Conservation (phyloP, 2,797 vertebrate species). For the Etheostoma perlongum region DNA sequence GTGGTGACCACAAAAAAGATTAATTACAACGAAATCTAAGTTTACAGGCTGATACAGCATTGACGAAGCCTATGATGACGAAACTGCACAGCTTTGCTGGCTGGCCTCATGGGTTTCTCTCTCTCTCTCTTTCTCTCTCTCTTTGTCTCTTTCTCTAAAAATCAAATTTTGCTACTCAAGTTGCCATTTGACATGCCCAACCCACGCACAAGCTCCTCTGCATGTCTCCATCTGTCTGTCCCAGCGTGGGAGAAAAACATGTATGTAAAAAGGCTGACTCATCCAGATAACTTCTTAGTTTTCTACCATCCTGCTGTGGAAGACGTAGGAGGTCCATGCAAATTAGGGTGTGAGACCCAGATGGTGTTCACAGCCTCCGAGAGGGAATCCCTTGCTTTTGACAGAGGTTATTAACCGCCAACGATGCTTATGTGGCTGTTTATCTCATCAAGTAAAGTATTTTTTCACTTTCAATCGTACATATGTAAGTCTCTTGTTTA, state of each 20-base stretch:
- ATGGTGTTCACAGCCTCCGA: slow-evolving; percentile 32
- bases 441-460: background rate
- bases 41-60: slow-evolving; percentile 7
- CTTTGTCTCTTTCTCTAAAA: slow-evolving; percentile 44
- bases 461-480: slow-evolving; percentile 5
- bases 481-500: too few species aligned
- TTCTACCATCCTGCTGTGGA: slow-evolving; percentile 36
- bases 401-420: slow-evolving; percentile 27
- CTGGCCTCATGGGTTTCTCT: slow-evolving; percentile 33
- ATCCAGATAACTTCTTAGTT: slow-evolving; percentile 55
- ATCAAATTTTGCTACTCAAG: slow-evolving; percentile 36
- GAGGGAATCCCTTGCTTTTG: slow-evolving; percentile 46
- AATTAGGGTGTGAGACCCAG: slow-evolving; percentile 32
- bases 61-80: slow-evolving; percentile 35
- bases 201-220: slow-evolving; percentile 49
- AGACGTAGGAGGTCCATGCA: slow-evolving; percentile 50
- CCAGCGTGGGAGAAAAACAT: slow-evolving; percentile 48
- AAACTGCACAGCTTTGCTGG: slow-evolving; percentile 48
- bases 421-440: background rate
- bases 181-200: slow-evolving; percentile 46
- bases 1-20: too few species aligned
- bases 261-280: slow-evolving; percentile 65
- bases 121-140: slow-evolving; percentile 4
- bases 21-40: too few species aligned
- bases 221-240: slow-evolving; percentile 52